Conservation (phyloP, 2,113 vertebrate genomes). For the Recurvirostra avosetta region DNA sequence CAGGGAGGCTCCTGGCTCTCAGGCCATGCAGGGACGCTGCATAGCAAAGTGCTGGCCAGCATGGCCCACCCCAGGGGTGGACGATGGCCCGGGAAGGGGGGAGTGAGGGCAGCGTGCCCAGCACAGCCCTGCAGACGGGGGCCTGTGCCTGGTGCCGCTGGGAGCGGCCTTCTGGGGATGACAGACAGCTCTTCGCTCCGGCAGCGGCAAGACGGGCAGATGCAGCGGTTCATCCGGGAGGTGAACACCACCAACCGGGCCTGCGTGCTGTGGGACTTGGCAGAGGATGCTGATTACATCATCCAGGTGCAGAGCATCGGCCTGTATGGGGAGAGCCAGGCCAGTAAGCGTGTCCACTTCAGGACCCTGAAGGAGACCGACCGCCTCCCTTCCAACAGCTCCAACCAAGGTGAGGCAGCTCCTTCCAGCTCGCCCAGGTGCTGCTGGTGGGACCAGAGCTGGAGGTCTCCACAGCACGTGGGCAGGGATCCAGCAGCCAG, state of each 20-base stretch:
- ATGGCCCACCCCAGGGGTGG: background rate
- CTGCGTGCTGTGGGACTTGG: slow-evolving; percentile 95
- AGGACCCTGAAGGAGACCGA: slow-evolving; percentile 92
- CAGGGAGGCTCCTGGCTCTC: background rate
- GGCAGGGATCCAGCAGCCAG: background rate
- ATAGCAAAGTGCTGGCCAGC: background rate
- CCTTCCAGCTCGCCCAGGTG: background rate
- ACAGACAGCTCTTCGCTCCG: slow-evolving; percentile 9
- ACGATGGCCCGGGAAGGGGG: background rate
- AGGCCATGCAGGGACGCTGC: background rate
- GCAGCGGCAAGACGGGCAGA: slow-evolving; percentile 91
- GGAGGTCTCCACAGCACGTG: background rate
- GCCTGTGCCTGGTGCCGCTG: background rate
- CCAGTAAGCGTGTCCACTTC: slow-evolving; percentile 90
- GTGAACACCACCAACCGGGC: slow-evolving; percentile 96
- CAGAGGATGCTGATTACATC: slow-evolving; percentile 92
- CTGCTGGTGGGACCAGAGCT: background rate
- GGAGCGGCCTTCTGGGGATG: background rate
- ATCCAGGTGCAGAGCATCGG: slow-evolving; percentile 96
- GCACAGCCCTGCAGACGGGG: background rate
- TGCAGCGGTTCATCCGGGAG: slow-evolving; percentile 94
- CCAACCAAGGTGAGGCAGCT: slow-evolving; percentile 86
- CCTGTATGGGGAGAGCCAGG: slow-evolving; percentile 91
- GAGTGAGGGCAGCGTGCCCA: background rate
- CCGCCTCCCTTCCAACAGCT: slow-evolving; percentile 90